Evolutionary conservation across 2,888 invertebrate species (phyloP).

Genomic region (Pimpla rufipes): DNA sequence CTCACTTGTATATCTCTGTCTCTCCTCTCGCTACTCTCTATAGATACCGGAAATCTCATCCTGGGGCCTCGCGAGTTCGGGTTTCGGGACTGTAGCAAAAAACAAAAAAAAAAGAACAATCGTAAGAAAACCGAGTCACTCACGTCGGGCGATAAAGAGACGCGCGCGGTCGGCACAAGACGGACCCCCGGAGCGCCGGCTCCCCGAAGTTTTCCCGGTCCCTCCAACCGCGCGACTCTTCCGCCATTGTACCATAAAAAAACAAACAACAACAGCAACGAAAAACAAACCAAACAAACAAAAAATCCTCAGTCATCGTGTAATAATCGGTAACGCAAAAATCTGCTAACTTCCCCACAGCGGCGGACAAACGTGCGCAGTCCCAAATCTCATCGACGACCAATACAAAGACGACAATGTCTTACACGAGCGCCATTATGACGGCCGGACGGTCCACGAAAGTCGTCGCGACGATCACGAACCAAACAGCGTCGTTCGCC

Average conservation of each 20-base stretch:
- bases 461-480: slow-evolving; percentile 87
- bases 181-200: background rate
- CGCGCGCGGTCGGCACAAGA: background rate
- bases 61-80: slow-evolving; percentile 39
- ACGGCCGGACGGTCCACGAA: slow-evolving; percentile 86
- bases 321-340: slow-evolving; percentile 62
- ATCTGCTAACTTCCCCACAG: slow-evolving; percentile 62
- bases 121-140: background rate
- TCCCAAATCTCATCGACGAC: slow-evolving; percentile 84
- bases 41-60: slow-evolving; percentile 50
- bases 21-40: slow-evolving; percentile 50
- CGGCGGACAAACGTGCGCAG: slow-evolving; percentile 86
- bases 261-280: too few species aligned
- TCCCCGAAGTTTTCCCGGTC: background rate
- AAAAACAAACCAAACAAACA: slow-evolving; percentile 26
- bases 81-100: slow-evolving; percentile 2
- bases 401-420: slow-evolving; percentile 87
- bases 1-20: slow-evolving; percentile 3
- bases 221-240: slow-evolving; percentile 49
- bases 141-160: background rate
- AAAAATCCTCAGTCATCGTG: slow-evolving; percentile 36
- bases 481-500: slow-evolving; percentile 89
- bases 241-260: slow-evolving; percentile 34
- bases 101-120: slow-evolving; percentile 20
- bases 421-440: slow-evolving; percentile 87